Percentiles rank a stretch among this genome's conserved stretches.
Conservation (phyloP, 2,888 invertebrate genomes). For the Catocala nupta region DNA sequence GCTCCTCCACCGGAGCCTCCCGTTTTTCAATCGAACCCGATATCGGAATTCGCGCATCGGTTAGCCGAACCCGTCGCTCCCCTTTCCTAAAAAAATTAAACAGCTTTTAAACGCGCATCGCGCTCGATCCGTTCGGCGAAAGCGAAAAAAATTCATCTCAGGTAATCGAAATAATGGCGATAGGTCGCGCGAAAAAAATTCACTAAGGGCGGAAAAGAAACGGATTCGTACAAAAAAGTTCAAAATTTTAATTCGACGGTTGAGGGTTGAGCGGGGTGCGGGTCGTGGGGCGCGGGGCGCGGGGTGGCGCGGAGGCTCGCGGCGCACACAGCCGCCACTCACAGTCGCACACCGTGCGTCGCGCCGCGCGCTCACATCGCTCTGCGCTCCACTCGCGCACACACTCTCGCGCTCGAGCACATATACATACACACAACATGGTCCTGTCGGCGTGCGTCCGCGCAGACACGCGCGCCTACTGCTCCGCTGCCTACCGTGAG, state of each 20-base stretch:
- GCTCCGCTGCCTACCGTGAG: constrained; percentile 78
- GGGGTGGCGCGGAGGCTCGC: constrained; percentile 33
- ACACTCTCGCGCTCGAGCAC: constrained; percentile 4
- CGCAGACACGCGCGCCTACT: constrained; percentile 73
- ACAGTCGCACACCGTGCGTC: constrained; percentile 9
- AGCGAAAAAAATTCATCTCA: constrained; percentile 82
- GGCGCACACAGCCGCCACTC: constrained; percentile 20
- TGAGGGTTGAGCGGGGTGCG: constrained; percentile 59
- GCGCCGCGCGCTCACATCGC: constrained; percentile 10
- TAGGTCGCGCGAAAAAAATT: constrained; percentile 83
- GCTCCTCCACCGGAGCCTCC: constrained; percentile 49
- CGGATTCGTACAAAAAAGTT: constrained; percentile 84
- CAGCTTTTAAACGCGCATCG: constrained; percentile 85
- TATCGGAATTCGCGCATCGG: constrained; percentile 85
- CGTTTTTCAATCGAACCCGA: constrained; percentile 75
- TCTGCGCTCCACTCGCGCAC: background rate
- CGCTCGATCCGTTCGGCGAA: constrained; percentile 73
- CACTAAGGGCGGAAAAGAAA: constrained; percentile 87
- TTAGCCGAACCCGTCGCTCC: constrained; percentile 79
- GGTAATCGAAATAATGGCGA: constrained; percentile 86
- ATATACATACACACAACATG: constrained; percentile 60
- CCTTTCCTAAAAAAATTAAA: constrained; percentile 84
- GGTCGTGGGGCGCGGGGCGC: constrained; percentile 24
- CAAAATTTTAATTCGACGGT: constrained; percentile 79
- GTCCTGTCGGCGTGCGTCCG: constrained; percentile 81